Percentiles rank a stretch among this genome's conserved stretches.
phyloP scores from a whole-genome alignment of 2,113 vertebrate genomes.

The Gavialis gangeticus region DNA sequence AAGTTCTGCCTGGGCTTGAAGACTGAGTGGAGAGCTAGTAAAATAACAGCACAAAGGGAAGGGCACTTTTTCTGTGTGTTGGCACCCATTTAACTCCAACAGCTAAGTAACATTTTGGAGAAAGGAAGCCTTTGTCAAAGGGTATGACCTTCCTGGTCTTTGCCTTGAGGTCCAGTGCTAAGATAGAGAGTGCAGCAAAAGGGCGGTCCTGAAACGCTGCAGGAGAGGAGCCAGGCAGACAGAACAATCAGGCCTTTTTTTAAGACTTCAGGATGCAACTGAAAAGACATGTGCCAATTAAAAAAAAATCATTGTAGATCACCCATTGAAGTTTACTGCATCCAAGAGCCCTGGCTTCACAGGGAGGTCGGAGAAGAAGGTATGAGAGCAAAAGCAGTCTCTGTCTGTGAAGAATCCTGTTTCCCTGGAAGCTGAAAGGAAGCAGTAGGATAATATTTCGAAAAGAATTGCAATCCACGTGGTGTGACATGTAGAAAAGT shows the following conservation, averaged over 20 bases:
- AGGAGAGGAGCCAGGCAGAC: neutral
- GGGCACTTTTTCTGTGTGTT: neutral
- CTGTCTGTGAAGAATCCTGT: constrained; percentile 56
- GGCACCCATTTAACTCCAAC: neutral
- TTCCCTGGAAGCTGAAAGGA: constrained; percentile 55
- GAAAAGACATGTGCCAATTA: constrained; percentile 12
- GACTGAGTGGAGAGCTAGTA: neutral
- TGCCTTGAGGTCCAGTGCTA: neutral
- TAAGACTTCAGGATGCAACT: neutral
- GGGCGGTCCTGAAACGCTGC: accelerated
- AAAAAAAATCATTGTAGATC: neutral
- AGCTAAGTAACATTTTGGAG: accelerated
- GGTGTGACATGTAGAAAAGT: neutral
- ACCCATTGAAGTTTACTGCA: constrained; percentile 22
- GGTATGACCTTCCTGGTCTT: neutral
- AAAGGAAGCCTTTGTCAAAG: neutral
- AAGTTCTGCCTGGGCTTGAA: neutral
- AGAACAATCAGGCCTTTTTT: neutral
- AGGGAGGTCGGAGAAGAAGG: neutral
- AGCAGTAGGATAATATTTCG: constrained; percentile 64
- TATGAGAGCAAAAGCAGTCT: neutral
- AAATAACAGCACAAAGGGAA: neutral
- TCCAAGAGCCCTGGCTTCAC: neutral
- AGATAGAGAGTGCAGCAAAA: accelerated
- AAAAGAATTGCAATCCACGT: constrained; percentile 19